A percentile compares a stretch with the other conserved stretches of the same genome.
These are phyloP conservation scores for Gymnocypris eckloni DNA, from an alignment of 2,797 vertebrate species.

Conservation along the genomic window DNA sequence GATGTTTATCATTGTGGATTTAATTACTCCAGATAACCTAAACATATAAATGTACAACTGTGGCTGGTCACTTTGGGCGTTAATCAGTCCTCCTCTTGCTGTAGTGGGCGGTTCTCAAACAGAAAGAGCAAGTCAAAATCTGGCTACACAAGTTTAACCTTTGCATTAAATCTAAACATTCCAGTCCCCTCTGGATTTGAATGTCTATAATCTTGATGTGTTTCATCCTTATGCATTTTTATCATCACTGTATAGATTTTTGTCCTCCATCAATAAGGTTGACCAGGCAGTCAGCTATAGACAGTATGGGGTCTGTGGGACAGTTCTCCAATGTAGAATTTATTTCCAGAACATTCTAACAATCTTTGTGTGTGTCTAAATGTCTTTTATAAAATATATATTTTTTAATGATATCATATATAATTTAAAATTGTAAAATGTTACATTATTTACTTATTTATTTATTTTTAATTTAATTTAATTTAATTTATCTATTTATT, in stretches of 20 bases:
- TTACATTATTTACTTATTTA: background rate
- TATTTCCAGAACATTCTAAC: conserved; percentile 54
- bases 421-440: background rate
- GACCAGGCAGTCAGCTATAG: conserved; percentile 55
- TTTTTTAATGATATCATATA: background rate
- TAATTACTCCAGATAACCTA: background rate
- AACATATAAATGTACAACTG: background rate
- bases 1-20: background rate
- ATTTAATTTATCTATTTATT: background rate
- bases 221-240: conserved; percentile 47
- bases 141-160: background rate
- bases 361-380: conserved; percentile 34
- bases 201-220: conserved; percentile 44
- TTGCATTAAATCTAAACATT: conserved; percentile 19
- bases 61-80: background rate
- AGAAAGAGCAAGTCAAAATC: background rate
- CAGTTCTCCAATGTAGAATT: conserved; percentile 60
- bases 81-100: background rate
- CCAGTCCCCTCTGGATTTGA: background rate
- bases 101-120: background rate
- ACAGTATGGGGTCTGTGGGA: conserved; percentile 42
- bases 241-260: conserved; percentile 56
- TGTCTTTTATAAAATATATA: no score
- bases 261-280: conserved; percentile 51
- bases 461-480: background rate